phyloP scores from a whole-genome alignment of 2,797 vertebrate genomes.

The Anas georgica region DNA sequence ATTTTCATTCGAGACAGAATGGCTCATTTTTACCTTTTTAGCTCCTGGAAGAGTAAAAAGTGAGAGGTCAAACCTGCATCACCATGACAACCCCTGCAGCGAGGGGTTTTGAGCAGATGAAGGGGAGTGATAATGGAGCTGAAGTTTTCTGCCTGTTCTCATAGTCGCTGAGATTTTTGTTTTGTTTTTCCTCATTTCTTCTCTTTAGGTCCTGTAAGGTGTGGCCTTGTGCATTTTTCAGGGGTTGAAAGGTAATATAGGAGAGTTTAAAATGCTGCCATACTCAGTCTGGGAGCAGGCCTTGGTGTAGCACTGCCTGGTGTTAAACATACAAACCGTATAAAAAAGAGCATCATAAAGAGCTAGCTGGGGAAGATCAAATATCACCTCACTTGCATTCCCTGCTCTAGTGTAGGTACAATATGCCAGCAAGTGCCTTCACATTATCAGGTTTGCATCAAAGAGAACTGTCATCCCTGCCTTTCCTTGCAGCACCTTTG shows the following conservation, averaged over 20 bases:
- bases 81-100: conserved; percentile 84
- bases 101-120: conserved; percentile 70
- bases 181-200: conserved; percentile 1
- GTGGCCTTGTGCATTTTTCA: not conserved
- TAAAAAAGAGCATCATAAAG: not conserved
- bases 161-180: not conserved
- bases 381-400: not conserved
- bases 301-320: not conserved
- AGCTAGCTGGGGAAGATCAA: not conserved
- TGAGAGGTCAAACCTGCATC: conserved; percentile 87
- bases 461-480: not conserved
- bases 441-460: not conserved
- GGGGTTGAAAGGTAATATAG: not conserved
- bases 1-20: conserved; percentile 79
- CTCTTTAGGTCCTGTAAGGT: not conserved
- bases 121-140: conserved; percentile 73
- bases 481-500: not conserved
- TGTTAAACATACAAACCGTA: not conserved
- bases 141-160: conserved; percentile 64
- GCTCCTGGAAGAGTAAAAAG: conserved; percentile 83
- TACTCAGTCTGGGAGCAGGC: not conserved
- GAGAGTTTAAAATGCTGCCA: not conserved
- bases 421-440: not conserved
- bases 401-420: not conserved
- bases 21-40: conserved; percentile 79